Evolutionary conservation across 2,113 vertebrate species (phyloP), one percentile per base, ranked within the genome.

Genomic region (Micromys minutus): DNA sequence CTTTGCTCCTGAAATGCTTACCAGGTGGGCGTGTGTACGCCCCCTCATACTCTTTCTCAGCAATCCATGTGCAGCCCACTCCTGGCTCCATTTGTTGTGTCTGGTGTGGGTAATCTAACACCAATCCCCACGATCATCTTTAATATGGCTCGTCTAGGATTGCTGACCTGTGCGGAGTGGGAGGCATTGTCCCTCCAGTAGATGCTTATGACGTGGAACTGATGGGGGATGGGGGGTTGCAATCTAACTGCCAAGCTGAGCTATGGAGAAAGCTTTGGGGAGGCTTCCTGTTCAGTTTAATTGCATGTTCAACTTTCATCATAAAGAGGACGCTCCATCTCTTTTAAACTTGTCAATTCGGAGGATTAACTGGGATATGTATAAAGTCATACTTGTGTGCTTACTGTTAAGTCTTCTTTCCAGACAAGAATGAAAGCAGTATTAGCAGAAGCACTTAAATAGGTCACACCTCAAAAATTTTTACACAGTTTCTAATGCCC

Each of bases 51-150:
- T 45, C 36, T 3, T 65, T 79, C 74, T 77, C 34, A 0, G 4
- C 36, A 63, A 17, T 95, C 87, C 65, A 31, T 50, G 19, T 31
- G 34, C 47, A 65, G 55, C 55, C 69, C 6, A 7, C 77, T 81
- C 67, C 88, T 92, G 96, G 80, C 96, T 97, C 95, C 92, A 61
- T 95, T 87, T 95, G 93, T 92, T 96, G 72, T 92, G 67, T 95
- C 94, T 97, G 95, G 59, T 29, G 45, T 77, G 79, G 57, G 94
- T 96, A 90, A 92, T 71, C 16, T 39, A 79, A 97, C 55, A 93
- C 87, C 87, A 85, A 36, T 36, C 45, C 52, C 34, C 4, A 21
- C 15, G 80, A 52, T 83, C 92, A 24, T 96, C 76, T 86, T 90
- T 72, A 88, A 15, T 52, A 24, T 45, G 87, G 31, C 91, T 88